Base-by-base conservation (phyloP, 2,797 vertebrate genomes). In the Agapornis canus region DNA sequence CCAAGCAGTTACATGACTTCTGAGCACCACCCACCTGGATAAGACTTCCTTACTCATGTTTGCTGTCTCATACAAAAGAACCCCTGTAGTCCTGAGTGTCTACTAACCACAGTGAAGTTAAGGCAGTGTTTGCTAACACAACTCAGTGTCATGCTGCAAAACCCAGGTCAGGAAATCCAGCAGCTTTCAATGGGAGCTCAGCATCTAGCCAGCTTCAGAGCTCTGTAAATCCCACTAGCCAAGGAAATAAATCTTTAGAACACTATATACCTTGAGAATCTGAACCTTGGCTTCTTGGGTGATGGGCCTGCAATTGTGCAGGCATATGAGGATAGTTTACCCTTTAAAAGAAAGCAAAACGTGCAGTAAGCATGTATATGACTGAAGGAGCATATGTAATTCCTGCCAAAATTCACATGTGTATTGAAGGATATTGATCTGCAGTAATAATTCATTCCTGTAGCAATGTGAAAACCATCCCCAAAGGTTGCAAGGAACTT, bases 1-100 rank as follows among this genome's bases (percentile, higher is more conserved):
- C 45, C 39, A 4, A 78, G 79, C 61, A 22, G 72, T 39, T 63
- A 27, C 16, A 11, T 3, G 40, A 48, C 48, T 60, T n/a, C 47
- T 60, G 84, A 73, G 86, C 86, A 81, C 80, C 82, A 65, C 80
- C 86, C 69, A 71, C 69, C 61, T 61, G 72, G 86, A 12, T 37
- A 60, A 88, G 70, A 9, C 17, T n/a, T 68, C 49, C 71, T 88
- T 8, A 57, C 10, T 17, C 32, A 17, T 6, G 10, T 65, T 11
- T 21, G 3, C 32, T 12, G 64, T 47, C 42, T 79, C 48, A 27
- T 5, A 87, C 64, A 70, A 91, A 91, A 72, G 71, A 54, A n/a
- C 29, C 78, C 83, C 69, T 76, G 81, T 79, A 23, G 66, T 39
- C 23, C 63, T 1, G 57, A 65, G 54, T 35, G 39, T 63, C 75